Base-by-base conservation (phyloP, 2,797 vertebrate genomes). In the Vultur gryphus region DNA sequence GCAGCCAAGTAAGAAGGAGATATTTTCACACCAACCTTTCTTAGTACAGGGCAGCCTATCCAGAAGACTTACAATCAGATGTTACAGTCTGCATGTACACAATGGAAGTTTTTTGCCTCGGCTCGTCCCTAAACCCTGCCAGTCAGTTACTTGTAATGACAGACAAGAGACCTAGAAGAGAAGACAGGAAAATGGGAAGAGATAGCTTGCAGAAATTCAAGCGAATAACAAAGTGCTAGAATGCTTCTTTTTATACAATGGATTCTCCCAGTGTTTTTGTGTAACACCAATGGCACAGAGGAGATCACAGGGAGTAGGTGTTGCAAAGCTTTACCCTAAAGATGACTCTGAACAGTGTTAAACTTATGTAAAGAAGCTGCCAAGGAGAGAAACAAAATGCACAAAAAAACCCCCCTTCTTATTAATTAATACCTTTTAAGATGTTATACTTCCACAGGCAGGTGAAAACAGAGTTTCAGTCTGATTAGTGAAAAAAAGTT, bases 401-500 rank as follows among this genome's bases (percentile, higher is more conserved):
- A 87, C 28, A 41, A 49, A 48, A 2, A 11, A 0, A n/a, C 5
- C 8, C 11, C 72, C 70, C 61, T 59, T 39, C 8, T 54, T 79
- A 67, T 83, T 46, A 71, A 54, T 51, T 39, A 76, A 77, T 48
- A 57, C 13, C 6, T 69, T 80, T 57, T 13, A 84, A 85, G 39
- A 54, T 16, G 13, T 24, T 51, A n/a, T 18, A 57, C 59, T 90
- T 89, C 48, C 35, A 70, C 39, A 55, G 5, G 39, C 43, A 93
- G 35, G 54, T 59, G 44, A 72, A 90, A 94, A 67, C 33, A 61
- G 28, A 87, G 84, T 95, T 96, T 95, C 89, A 20, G 10, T 93
- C 29, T 95, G 91, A 95, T 49, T 75, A 57, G 10, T 3, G 28
- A 70, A 51, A 73, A 25, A 19, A 67, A 58, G 11, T 66, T 31